A percentile compares a stretch with the other conserved stretches of the same genome.
Conservation (phyloP, 2,888 invertebrate genomes). For the Iphiclides podalirius region DNA sequence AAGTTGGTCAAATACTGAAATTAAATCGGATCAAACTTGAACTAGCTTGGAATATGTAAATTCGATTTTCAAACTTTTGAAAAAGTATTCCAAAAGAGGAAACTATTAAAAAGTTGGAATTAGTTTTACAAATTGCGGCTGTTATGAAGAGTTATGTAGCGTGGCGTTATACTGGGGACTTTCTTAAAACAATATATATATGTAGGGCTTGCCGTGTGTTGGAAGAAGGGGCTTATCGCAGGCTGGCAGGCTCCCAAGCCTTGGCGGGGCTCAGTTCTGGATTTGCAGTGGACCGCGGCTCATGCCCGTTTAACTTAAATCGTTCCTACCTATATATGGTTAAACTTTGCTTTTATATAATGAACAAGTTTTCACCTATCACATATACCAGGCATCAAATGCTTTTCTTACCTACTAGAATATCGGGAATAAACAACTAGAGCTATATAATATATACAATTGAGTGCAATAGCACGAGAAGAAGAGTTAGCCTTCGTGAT, state of each 20-base stretch:
- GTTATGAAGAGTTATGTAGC: conserved; percentile 22
- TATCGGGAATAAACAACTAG: too few species aligned
- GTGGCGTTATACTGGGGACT: conserved; percentile 18
- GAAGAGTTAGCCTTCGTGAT: too few species aligned
- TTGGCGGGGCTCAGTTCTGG: conserved; percentile 33
- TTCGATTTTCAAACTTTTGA: conserved; percentile 18
- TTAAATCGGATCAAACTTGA: conserved; percentile 15
- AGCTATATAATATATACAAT: too few species aligned
- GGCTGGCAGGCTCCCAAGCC: conserved; percentile 38
- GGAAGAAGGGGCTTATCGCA: conserved; percentile 35
- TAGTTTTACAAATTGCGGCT: conserved; percentile 24
- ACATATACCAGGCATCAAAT: too few species aligned
- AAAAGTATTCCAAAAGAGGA: conserved; percentile 7
- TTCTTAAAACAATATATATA: conserved; percentile 44
- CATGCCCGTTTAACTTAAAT: conserved; percentile 47
- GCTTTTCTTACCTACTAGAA: too few species aligned
- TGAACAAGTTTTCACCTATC: too few species aligned
- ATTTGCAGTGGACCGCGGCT: conserved; percentile 45
- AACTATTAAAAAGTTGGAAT: conserved; percentile 22
- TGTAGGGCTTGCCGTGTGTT: conserved; percentile 40
- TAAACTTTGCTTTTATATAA: conserved; percentile 26
- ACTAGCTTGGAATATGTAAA: conserved; percentile 16
- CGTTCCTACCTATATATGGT: conserved; percentile 24
- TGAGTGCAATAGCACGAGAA: too few species aligned
- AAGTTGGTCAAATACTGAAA: conserved; percentile 5